Evolutionary conservation across 2,888 invertebrate genomes (phyloP), one percentile per base, ranked within the genome.

Genomic region (Andrena bicolor): DNA sequence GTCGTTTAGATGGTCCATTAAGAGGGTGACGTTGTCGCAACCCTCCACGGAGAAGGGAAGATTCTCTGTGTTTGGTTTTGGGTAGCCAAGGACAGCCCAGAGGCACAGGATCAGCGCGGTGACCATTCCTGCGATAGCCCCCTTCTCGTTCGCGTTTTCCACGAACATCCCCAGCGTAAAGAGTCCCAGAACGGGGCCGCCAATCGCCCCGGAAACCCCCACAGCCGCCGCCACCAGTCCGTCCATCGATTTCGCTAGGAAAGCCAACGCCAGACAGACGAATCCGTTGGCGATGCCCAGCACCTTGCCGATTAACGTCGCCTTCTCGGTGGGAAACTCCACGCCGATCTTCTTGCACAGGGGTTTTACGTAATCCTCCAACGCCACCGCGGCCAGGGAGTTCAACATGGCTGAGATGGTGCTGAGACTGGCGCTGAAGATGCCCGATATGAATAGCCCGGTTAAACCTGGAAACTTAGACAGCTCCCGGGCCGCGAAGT

Each of bases 371-470:
- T 98, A 98, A 94, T 99, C 99, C 90, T 98, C 97, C 30, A 99
- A 94, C 0, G 98, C 97, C 13, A 99, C 97, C 0, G 99, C 98
- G 0, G 99, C 97, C 51, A 99, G 94, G 0, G 98, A 97, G 91
- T 98, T 99, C 80, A 99, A 95, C 26, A 98, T 96, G 0, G 99
- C 98, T 0, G 99, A 99, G 71, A 99, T 97, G 0, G 98, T 98
- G 63, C 98, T 98, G 3, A 99, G 95, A 0, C 98, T 97, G 0
- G 98, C 99, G 89, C 98, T 98, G 93, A 99, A 98, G 76, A 99
- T 96, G 0, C 98, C 96, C 2, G 94, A 90, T 23, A 94, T 88
- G 83, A 94, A 93, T n/a, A 94, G 86, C 0, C 94, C 94, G 2
- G 91, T 85, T n/a, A 94, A 76, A 0, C 94, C 94, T 0, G 94